Evolutionary conservation across 2,888 invertebrate species (phyloP).

Genomic region (Clusia tigrina): DNA sequence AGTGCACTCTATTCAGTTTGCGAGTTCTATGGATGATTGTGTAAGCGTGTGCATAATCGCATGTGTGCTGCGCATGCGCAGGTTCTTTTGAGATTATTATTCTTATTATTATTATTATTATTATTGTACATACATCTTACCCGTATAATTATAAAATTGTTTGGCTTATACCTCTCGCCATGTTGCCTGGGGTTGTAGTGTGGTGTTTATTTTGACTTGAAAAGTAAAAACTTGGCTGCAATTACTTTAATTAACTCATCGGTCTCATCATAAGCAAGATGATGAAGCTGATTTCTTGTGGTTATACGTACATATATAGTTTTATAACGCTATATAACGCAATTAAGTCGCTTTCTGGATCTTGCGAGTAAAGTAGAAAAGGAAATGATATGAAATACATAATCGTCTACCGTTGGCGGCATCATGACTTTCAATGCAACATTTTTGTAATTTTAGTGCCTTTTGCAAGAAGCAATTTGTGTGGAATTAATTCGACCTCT

Average conservation of each 20-base stretch:
- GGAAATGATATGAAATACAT: not conserved
- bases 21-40: too few relatives aligned
- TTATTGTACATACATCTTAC: not conserved
- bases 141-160: not conserved
- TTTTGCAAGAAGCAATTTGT: too few relatives aligned
- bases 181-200: not conserved
- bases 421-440: too few relatives aligned
- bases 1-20: too few relatives aligned
- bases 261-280: conserved; percentile 1
- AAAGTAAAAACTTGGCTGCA: conserved; percentile 32
- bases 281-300: not conserved
- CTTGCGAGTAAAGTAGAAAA: conserved; percentile 5
- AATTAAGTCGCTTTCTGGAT: too few relatives aligned
- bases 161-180: too few relatives aligned
- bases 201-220: not conserved
- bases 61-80: not conserved
- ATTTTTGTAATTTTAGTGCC: too few relatives aligned
- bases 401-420: too few relatives aligned
- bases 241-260: conserved; percentile 55
- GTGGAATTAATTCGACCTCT: too few relatives aligned
- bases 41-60: too few relatives aligned
- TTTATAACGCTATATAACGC: too few relatives aligned
- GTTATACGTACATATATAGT: not conserved
- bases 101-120: too few relatives aligned
- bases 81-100: not conserved